Conservation (phyloP, 2,797 vertebrate species). For the Columba guinea region DNA sequence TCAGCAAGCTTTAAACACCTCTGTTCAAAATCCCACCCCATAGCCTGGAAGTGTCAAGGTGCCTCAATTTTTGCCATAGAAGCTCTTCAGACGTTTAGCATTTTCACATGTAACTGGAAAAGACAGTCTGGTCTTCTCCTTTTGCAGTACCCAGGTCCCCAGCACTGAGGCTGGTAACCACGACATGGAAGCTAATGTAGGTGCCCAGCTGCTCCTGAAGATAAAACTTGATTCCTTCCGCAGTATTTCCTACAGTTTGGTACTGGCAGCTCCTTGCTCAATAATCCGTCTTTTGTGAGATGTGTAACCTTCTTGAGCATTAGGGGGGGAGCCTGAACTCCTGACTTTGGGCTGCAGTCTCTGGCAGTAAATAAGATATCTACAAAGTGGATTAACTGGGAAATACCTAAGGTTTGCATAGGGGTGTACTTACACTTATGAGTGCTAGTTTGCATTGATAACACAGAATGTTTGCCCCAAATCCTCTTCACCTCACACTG, state of each 20-base stretch:
- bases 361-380: not conserved
- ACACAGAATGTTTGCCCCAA: not conserved
- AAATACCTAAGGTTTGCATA: not conserved
- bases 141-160: not conserved
- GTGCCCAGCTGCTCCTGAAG: not conserved
- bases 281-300: not conserved
- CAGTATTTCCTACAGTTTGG: not conserved
- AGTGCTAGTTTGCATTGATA: not conserved
- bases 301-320: not conserved
- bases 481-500: not conserved
- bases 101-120: not conserved
- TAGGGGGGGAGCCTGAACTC: not conserved
- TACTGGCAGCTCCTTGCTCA: not conserved
- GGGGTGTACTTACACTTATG: not conserved
- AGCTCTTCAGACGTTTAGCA: not conserved
- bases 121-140: not conserved
- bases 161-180: not conserved
- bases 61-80: not conserved
- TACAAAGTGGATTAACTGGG: not conserved
- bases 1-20: not conserved
- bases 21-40: not conserved
- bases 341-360: not conserved
- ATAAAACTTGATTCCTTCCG: not conserved
- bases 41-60: not conserved
- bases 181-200: not conserved